Conservation (phyloP, 2,888 invertebrate species). For the Bombylius major region DNA sequence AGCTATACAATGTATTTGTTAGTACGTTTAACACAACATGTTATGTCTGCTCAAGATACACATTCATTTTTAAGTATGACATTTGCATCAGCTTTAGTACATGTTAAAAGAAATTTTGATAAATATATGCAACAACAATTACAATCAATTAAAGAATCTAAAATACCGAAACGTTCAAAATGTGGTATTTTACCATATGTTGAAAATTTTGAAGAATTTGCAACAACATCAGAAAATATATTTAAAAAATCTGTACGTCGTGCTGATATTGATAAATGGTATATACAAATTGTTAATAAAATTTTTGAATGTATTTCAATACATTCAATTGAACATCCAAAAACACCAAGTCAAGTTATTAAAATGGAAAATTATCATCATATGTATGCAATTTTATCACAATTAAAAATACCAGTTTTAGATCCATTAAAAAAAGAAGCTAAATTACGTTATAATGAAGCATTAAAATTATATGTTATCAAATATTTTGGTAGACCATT, state of each 20-base stretch:
- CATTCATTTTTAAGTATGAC: slow-evolving; percentile 80
- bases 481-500: slow-evolving; percentile 88
- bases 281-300: slow-evolving; percentile 61
- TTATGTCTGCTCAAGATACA: slow-evolving; percentile 76
- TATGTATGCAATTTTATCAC: slow-evolving; percentile 72
- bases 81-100: slow-evolving; percentile 73
- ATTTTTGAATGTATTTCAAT: slow-evolving; percentile 72
- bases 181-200: slow-evolving; percentile 85
- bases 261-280: slow-evolving; percentile 88
- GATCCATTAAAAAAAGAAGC: slow-evolving; percentile 82
- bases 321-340: slow-evolving; percentile 72
- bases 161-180: slow-evolving; percentile 55
- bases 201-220: slow-evolving; percentile 81
- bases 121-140: slow-evolving; percentile 76
- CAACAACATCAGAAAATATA: slow-evolving; percentile 72
- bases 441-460: slow-evolving; percentile 79
- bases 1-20: slow-evolving; percentile 91
- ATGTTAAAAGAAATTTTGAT: slow-evolving; percentile 84
- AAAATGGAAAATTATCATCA: slow-evolving; percentile 96
- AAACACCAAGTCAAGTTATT: slow-evolving; percentile 85
- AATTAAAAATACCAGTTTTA: slow-evolving; percentile 78
- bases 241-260: slow-evolving; percentile 77
- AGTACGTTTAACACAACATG: slow-evolving; percentile 84
- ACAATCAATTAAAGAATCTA: slow-evolving; percentile 63
- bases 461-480: slow-evolving; percentile 81